Evolutionary conservation across 1,140 invertebrate genomes (phyloP), one percentile per base, ranked within the genome.

Genomic region (Zaprionus ornatus): DNA sequence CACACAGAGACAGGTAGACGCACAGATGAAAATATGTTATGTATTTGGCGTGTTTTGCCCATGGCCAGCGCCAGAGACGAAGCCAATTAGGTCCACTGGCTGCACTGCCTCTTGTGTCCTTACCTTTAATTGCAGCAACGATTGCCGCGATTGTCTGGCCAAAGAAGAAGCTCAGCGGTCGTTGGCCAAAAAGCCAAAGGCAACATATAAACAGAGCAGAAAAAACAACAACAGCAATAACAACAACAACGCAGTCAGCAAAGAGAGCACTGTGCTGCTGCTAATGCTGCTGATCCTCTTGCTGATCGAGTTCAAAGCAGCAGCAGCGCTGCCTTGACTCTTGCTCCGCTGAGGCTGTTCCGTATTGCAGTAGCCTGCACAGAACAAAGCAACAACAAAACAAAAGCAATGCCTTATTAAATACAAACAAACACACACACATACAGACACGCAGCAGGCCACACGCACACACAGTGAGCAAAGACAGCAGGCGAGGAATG

Each of bases 81-180:
- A 54, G 68, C 83, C 84, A 86, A 86, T 86, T 86, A 88, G 77
- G 69, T 73, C 73, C 12, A 12, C 55, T 50, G 37, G 23, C 57
- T 45, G 66, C 45, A 21, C 56, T 65, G 52, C 64, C 64, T 67
- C 61, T 55, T 60, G 48, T 48, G 56, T 69, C 52, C 50, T 65
- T 77, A 77, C 56, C 59, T 74, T 74, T 68, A 74, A 74, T 74
- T 74, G 65, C 71, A 63, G 63, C 59, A 23, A 5, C 45, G 45
- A 50, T 50, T 50, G 45, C 19, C 40, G 66, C 40, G 61, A 76
- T 59, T 57, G 74, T 45, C 37, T 56, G 27, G 59, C 56, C 32
- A 27, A 57, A 42, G 32, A 19, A 12, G 42, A 25, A 19, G 40
- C 7, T n/a, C 50, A 67, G 65, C 54, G 68, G 68, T 84, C 66